Evolutionary conservation across 2,113 vertebrate genomes (phyloP).

Genomic region (Carassius gibelio): DNA sequence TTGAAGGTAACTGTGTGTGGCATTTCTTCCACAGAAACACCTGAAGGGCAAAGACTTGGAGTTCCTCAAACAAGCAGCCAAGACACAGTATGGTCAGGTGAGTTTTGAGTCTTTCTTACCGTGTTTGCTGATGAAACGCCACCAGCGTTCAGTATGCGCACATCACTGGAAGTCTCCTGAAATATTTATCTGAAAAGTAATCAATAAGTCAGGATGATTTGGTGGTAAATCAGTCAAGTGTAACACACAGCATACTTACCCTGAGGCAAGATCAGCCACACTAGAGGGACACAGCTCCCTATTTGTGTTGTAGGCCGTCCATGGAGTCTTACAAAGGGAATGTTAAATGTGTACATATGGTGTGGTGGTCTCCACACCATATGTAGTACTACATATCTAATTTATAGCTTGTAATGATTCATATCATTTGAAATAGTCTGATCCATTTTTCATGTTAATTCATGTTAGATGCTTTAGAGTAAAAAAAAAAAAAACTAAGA

Average conservation of each 20-base stretch:
- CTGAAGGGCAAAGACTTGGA: conserved; percentile 84
- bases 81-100: conserved; percentile 87
- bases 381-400: neutral
- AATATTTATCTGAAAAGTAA: conserved; percentile 56
- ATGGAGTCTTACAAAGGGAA: conserved; percentile 26
- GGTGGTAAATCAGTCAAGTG: conserved; percentile 36
- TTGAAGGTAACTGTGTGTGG: conserved; percentile 3
- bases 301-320: conserved; percentile 3
- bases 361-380: neutral
- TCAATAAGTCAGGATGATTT: conserved; percentile 52
- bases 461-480: neutral
- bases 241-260: conserved; percentile 24
- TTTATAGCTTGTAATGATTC: conserved; percentile 36
- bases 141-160: conserved; percentile 29
- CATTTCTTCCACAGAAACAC: conserved; percentile 73
- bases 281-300: neutral
- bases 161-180: conserved; percentile 33
- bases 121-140: conserved; percentile 32
- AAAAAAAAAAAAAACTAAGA: neutral
- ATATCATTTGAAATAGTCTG: neutral
- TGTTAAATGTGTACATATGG: conserved; percentile 14
- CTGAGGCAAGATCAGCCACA: conserved; percentile 40
- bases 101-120: conserved; percentile 40
- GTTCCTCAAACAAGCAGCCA: conserved; percentile 76
- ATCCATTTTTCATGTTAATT: neutral